Conservation (phyloP, 2,888 invertebrate species). For the Eupithecia insigniata region DNA sequence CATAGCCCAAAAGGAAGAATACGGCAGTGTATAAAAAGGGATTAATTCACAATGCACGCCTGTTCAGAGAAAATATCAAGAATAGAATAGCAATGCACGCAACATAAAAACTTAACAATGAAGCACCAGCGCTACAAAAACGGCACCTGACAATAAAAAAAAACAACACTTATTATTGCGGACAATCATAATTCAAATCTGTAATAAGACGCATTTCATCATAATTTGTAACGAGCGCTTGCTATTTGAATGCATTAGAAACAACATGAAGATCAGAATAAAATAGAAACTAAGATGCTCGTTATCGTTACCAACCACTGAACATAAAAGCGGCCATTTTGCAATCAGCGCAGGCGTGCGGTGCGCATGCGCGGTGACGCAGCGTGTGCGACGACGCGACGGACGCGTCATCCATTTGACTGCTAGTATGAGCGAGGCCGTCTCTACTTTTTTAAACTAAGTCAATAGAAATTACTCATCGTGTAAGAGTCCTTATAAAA, state of each 20-base stretch:
- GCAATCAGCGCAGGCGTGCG: slow-evolving; percentile 55
- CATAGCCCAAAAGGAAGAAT: neutral
- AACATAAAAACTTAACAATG: slow-evolving; percentile 37
- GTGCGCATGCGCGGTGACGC: slow-evolving; percentile 47
- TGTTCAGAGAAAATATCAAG: slow-evolving; percentile 19
- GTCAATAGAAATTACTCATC: neutral
- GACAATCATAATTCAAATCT: neutral
- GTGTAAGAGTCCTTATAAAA: neutral
- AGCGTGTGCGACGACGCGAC: slow-evolving; percentile 46
- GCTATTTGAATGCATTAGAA: slow-evolving; percentile 13
- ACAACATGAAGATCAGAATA: slow-evolving; percentile 11
- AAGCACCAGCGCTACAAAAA: slow-evolving; percentile 33
- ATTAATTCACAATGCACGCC: slow-evolving; percentile 14
- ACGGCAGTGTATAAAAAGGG: neutral
- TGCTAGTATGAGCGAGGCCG: slow-evolving; percentile 32
- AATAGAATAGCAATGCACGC: slow-evolving; percentile 31
- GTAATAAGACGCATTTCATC: neutral
- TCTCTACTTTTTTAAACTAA: neutral
- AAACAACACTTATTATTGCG: slow-evolving; percentile 16
- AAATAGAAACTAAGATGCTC: slow-evolving; percentile 45
- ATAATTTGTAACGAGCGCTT: neutral
- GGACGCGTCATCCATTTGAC: slow-evolving; percentile 44
- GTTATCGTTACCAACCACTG: slow-evolving; percentile 34
- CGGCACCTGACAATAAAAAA: slow-evolving; percentile 35
- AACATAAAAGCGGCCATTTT: slow-evolving; percentile 65